These are phyloP conservation scores for Drosophila repleta DNA, from an alignment of 1,140 invertebrate species.

Conservation along the genomic window DNA sequence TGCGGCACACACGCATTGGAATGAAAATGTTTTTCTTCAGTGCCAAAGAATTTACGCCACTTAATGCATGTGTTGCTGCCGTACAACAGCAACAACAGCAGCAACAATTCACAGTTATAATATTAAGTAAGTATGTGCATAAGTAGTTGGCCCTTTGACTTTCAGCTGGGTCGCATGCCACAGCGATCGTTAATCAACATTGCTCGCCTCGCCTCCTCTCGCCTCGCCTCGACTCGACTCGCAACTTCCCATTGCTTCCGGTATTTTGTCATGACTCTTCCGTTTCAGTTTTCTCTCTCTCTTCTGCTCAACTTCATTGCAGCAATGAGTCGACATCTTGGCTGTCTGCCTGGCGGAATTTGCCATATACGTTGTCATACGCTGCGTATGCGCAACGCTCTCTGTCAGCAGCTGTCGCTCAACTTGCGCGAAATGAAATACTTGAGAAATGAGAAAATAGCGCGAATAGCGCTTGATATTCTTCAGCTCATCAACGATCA, in stretches of 20 bases:
- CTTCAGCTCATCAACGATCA: no score
- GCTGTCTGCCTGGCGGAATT: constrained; percentile 23
- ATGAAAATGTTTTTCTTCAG: constrained; percentile 78
- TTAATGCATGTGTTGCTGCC: constrained; percentile 42
- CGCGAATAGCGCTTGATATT: background rate
- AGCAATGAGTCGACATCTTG: constrained; percentile 41
- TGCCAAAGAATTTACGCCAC: constrained; percentile 64
- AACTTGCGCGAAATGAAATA: constrained; percentile 10
- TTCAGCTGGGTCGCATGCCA: constrained; percentile 61
- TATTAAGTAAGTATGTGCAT: constrained; percentile 40
- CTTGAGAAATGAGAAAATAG: constrained; percentile 2
- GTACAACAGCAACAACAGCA: constrained; percentile 38
- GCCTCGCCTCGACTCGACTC: background rate
- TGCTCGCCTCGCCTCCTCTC: constrained; percentile 9
- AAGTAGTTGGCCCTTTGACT: constrained; percentile 35
- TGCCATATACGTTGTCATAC: constrained; percentile 46
- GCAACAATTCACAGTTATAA: constrained; percentile 45
- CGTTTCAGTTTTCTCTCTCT: background rate
- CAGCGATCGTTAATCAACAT: constrained; percentile 74
- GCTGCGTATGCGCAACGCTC: constrained; percentile 47
- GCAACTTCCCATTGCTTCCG: constrained; percentile 25
- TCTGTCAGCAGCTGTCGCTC: constrained; percentile 19
- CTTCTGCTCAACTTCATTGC: background rate
- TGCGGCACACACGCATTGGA: constrained; percentile 60
- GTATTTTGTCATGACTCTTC: constrained; percentile 45